Conservation (phyloP, 1,140 invertebrate genomes). For the Sinonovacula constricta region DNA sequence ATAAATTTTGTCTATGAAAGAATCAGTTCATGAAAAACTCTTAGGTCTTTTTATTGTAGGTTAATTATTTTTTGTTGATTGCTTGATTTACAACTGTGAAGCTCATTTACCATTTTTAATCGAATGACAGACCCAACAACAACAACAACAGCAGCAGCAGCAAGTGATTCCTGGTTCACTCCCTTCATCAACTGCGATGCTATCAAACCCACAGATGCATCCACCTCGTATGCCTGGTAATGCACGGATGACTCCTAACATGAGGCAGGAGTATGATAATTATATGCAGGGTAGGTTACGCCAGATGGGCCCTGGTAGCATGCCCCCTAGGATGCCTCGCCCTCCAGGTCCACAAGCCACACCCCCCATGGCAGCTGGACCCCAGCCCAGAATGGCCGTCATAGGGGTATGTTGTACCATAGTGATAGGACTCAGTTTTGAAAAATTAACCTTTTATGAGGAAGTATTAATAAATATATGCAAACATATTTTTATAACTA, state of each 20-base stretch:
- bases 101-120: too few species aligned
- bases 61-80: too few species aligned
- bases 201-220: slow-evolving; percentile 21
- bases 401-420: slow-evolving; percentile 44
- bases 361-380: neutral
- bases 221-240: slow-evolving; percentile 60
- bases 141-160: slow-evolving; percentile 65
- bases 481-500: too few species aligned
- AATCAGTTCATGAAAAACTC: too few species aligned
- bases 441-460: too few species aligned
- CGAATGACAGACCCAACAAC: too few species aligned
- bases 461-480: too few species aligned
- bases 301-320: slow-evolving; percentile 21
- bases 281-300: slow-evolving; percentile 76
- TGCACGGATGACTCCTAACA: slow-evolving; percentile 59
- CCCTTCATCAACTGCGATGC: slow-evolving; percentile 24
- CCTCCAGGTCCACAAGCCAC: slow-evolving; percentile 10
- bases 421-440: too few species aligned
- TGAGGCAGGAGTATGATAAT: slow-evolving; percentile 76
- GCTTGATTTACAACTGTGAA: too few species aligned
- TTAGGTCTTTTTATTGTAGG: too few species aligned
- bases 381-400: slow-evolving; percentile 39
- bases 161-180: neutral
- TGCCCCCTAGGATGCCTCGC: slow-evolving; percentile 33
- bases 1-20: too few species aligned